Base-by-base conservation (phyloP, 2,888 invertebrate genomes). In the Drosophila engyochracea region DNA sequence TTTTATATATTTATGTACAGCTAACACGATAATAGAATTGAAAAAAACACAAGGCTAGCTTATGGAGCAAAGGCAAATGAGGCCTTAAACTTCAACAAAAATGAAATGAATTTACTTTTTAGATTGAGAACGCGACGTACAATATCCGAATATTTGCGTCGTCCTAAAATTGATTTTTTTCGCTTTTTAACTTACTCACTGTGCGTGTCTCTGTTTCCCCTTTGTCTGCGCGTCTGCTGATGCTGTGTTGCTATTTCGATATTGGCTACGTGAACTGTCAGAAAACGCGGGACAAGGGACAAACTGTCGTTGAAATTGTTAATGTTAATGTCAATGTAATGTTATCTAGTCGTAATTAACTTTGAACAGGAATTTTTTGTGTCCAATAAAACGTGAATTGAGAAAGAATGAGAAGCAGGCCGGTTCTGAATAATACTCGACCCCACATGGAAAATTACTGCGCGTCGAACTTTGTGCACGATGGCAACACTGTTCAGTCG, bases 391-490 rank as follows among this genome's bases (percentile, higher is more conserved):
- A 65, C 68, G 61, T 66, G 77, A 83, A 74, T 73, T 74, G 68
- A 70, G 68, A 81, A 81, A 67, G 69, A 79, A 81, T 72, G 63
- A 71, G 51, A 78, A 75, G 37, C 74, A 71, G 83, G 67, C 83
- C 80, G 83, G 82, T 66, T 82, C 66, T 70, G 54, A 70, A 62
- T 47, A 70, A 63, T 77, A 70, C 64, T 76, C 57, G 58, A 80
- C 76, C 71, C 66, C 81, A 77, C 82, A 82, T 82, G 82, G 78
- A 70, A 82, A 79, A 79, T 51, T 65, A 62, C 60, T 77, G 57
- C 60, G 80, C 80, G 77, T 77, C 74, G 71, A 71, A 74, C 59
- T 67, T 54, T 44, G 4, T 33, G 9, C 3, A 31, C 16, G 47
- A 55, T 79, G 81, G 72, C 72, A 83, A 63, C 82, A 16, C 73